phyloP scores from a whole-genome alignment of 2,888 invertebrate species.

The Cinara cedri region DNA sequence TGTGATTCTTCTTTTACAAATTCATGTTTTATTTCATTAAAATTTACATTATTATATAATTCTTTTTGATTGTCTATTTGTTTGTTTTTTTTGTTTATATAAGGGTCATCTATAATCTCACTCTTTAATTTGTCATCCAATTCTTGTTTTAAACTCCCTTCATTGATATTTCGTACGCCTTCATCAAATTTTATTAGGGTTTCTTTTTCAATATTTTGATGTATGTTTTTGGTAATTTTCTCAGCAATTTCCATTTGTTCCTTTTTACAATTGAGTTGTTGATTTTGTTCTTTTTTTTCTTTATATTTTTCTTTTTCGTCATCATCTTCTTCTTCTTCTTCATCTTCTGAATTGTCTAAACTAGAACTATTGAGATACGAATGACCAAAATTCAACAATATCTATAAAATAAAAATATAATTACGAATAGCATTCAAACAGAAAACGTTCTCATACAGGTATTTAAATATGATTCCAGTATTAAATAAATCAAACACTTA shows the following conservation, averaged over 20 bases:
- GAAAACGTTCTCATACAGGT: too few species aligned
- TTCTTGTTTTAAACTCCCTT: background rate
- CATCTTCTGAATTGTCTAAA: constrained; percentile 47
- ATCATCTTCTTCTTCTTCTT: constrained; percentile 3
- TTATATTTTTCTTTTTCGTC: background rate
- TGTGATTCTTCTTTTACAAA: background rate
- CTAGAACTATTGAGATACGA: constrained; percentile 4
- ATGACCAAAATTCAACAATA: constrained; percentile 23
- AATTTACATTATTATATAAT: background rate
- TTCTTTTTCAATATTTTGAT: background rate
- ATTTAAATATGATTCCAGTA: background rate
- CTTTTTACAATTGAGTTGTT: background rate
- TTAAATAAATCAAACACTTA: background rate
- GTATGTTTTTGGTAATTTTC: background rate
- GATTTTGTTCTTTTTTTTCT: background rate
- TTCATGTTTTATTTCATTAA: background rate
- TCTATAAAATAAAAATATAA: constrained; percentile 13
- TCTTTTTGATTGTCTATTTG: background rate
- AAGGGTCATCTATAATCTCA: background rate
- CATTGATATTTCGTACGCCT: too few species aligned
- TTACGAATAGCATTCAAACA: background rate
- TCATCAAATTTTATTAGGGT: background rate
- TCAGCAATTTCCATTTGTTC: background rate
- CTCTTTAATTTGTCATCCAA: background rate
- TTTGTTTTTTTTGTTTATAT: background rate